Percentiles rank a stretch among this genome's conserved stretches.
Conservation (phyloP, 2,888 invertebrate species). For the Xanthostigma xanthostigma region DNA sequence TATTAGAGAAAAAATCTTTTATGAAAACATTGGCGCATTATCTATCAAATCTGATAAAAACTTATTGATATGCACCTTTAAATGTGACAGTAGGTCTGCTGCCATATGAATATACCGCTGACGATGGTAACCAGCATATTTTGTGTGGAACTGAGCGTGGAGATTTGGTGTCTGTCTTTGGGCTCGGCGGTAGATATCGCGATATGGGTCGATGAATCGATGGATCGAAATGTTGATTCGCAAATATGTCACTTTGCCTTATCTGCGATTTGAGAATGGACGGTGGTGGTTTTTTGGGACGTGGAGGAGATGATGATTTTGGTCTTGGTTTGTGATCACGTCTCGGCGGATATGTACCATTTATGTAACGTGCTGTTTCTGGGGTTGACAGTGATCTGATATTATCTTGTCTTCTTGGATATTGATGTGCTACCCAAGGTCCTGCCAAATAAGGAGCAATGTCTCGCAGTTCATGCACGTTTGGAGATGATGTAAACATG, state of each 20-base stretch:
- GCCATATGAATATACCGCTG: slow-evolving; percentile 32
- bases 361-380: slow-evolving; percentile 20
- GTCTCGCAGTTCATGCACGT: slow-evolving; percentile 58
- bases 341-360: slow-evolving; percentile 23
- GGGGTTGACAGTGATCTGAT: slow-evolving; percentile 44
- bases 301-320: slow-evolving; percentile 34
- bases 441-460: slow-evolving; percentile 66
- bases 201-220: slow-evolving; percentile 58
- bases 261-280: slow-evolving; percentile 26
- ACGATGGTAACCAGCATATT: slow-evolving; percentile 29
- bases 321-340: slow-evolving; percentile 28
- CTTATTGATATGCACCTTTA: slow-evolving; percentile 39
- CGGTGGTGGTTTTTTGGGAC: slow-evolving; percentile 29
- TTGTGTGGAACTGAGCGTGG: slow-evolving; percentile 22
- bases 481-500: slow-evolving; percentile 68
- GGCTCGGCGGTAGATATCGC: slow-evolving; percentile 54
- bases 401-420: slow-evolving; percentile 54
- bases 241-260: slow-evolving; percentile 32
- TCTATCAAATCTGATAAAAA: background rate
- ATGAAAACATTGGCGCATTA: too few species aligned
- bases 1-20: too few species aligned
- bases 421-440: slow-evolving; percentile 67
- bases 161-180: slow-evolving; percentile 15
- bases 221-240: slow-evolving; percentile 57
- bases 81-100: slow-evolving; percentile 54